A percentile compares a stretch with the other conserved stretches of the same genome.
These are phyloP conservation scores for Leptopilina clavipes DNA, from an alignment of 1,140 invertebrate genomes.

Conservation along the genomic window DNA sequence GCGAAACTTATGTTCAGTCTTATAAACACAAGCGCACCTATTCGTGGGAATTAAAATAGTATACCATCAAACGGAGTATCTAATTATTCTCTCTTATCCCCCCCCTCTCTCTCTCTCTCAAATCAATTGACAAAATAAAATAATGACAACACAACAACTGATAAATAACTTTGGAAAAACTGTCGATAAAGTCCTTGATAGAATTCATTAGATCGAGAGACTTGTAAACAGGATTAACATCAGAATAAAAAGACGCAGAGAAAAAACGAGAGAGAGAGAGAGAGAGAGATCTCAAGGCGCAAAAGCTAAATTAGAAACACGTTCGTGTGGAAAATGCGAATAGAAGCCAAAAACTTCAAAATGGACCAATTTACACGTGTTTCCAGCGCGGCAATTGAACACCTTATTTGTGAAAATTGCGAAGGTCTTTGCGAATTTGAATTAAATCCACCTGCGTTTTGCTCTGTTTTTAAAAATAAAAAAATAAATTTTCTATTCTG, in stretches of 20 bases:
- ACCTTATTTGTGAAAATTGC: neutral
- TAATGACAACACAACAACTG: neutral
- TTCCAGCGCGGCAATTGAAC: neutral
- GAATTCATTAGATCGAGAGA: neutral
- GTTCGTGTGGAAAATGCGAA: neutral
- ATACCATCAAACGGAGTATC: neutral
- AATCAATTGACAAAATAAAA: neutral
- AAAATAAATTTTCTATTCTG: neutral
- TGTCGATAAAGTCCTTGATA: slow-evolving; percentile 5
- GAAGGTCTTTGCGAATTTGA: neutral
- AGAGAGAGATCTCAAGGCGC: neutral
- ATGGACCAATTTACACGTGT: slow-evolving; percentile 13
- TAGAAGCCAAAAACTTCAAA: slow-evolving; percentile 1
- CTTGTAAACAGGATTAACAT: neutral
- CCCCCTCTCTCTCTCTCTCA: neutral
- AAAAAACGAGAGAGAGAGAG: neutral
- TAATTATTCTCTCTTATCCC: no score
- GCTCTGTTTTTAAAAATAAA: neutral
- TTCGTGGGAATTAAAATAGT: slow-evolving; percentile 8
- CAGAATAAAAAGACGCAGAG: neutral
- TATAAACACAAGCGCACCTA: neutral
- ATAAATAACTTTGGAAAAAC: neutral
- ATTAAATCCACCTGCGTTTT: neutral
- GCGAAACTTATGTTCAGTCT: slow-evolving; percentile 8
- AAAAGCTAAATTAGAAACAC: slow-evolving; percentile 13